Conservation (phyloP, 2,888 invertebrate genomes). For the Yponomeuta evonymella region DNA sequence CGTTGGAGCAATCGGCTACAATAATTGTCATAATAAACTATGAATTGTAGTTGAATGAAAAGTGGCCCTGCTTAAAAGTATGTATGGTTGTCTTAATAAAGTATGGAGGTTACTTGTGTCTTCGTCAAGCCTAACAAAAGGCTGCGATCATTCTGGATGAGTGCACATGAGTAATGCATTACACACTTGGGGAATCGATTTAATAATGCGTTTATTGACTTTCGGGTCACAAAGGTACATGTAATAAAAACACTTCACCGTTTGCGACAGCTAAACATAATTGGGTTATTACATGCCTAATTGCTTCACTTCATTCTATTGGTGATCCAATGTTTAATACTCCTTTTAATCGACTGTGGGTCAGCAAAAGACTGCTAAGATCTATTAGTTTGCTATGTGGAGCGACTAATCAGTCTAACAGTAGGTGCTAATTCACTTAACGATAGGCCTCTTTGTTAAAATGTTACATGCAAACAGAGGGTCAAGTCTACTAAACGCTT, state of each 20-base stretch:
- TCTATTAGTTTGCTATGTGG: not conserved
- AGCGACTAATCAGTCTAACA: not conserved
- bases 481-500: too few species aligned
- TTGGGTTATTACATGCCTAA: not conserved
- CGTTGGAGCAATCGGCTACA: too few species aligned
- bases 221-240: not conserved
- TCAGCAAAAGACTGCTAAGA: not conserved
- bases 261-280: not conserved
- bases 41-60: too few species aligned
- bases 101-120: too few species aligned
- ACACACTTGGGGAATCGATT: not conserved
- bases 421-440: not conserved
- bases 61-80: too few species aligned
- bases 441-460: not conserved
- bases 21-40: too few species aligned
- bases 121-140: not conserved
- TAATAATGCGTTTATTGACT: not conserved
- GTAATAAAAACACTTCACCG: too few species aligned
- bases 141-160: not conserved
- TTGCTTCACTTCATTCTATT: not conserved
- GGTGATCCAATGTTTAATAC: not conserved
- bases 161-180: not conserved
- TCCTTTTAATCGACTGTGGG: not conserved
- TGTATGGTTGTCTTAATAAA: too few species aligned
- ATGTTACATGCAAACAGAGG: too few species aligned